A percentile compares a stretch with the other conserved stretches of the same genome.
Evolutionary conservation across 2,888 invertebrate species (phyloP).

Genomic region (Sceliomorpha sp.): DNA sequence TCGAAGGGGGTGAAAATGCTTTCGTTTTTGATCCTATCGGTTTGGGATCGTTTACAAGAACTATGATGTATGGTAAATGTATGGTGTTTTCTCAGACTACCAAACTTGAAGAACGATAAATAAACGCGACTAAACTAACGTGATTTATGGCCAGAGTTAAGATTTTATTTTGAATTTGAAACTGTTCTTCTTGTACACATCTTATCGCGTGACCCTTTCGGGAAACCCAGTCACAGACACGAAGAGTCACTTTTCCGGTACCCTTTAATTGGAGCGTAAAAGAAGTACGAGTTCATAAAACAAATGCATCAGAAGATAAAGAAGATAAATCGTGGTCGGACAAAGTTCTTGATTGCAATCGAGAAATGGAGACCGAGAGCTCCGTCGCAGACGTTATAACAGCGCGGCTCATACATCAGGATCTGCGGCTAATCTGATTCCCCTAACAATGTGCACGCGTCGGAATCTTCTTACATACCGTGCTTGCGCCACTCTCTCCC

Average conservation of each 20-base stretch:
- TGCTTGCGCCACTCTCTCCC: conserved; percentile 40
- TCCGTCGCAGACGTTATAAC: conserved; percentile 49
- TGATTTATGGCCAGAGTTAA: too few species aligned
- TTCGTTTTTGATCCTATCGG: neutral
- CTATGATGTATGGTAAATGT: too few species aligned
- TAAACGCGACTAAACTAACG: too few species aligned
- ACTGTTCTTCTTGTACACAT: too few species aligned
- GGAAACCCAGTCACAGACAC: too few species aligned
- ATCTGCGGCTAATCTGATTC: conserved; percentile 79
- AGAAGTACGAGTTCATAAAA: conserved; percentile 40
- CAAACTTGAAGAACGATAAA: too few species aligned
- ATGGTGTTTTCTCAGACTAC: too few species aligned
- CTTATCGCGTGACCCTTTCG: too few species aligned
- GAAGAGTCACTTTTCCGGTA: too few species aligned
- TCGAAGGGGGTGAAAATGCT: neutral
- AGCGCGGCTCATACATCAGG: conserved; percentile 77
- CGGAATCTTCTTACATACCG: conserved; percentile 79
- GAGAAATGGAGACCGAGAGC: conserved; percentile 47
- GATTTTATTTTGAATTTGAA: too few species aligned
- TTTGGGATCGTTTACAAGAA: neutral
- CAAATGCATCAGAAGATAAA: conserved; percentile 43
- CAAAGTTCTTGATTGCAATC: conserved; percentile 53
- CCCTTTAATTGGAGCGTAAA: conserved; percentile 27
- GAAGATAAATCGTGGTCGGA: conserved; percentile 41
- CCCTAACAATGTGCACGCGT: conserved; percentile 80